Conservation (phyloP, 2,113 vertebrate genomes). For the Sylvietta virens region DNA sequence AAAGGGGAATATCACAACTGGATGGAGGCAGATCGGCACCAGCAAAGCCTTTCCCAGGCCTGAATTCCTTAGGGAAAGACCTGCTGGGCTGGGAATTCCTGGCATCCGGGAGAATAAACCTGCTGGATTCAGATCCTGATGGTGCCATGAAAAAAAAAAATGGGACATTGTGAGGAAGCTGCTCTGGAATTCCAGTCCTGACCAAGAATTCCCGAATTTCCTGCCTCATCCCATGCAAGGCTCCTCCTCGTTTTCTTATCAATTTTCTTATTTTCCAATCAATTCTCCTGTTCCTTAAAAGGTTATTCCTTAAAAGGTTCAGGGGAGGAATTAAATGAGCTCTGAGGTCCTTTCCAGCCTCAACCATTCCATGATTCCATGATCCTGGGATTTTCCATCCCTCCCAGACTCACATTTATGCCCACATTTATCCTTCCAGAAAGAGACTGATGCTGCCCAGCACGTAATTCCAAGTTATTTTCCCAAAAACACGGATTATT, state of each 20-base stretch:
- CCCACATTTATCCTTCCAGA: not conserved
- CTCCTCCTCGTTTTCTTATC: not conserved
- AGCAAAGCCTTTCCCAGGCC: not conserved
- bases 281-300: not conserved
- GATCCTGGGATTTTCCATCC: not conserved
- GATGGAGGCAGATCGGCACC: not conserved
- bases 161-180: not conserved
- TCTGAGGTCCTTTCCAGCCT: not conserved
- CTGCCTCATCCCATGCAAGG: not conserved
- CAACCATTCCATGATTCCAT: not conserved
- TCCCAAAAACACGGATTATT: not conserved
- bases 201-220: not conserved
- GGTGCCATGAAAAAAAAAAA: rapidly evolving
- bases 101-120: not conserved
- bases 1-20: not conserved
- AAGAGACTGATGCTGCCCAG: not conserved
- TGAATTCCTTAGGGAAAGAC: not conserved
- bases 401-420: not conserved
- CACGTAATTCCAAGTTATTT: not conserved
- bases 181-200: not conserved
- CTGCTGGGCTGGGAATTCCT: not conserved
- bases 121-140: rapidly evolving
- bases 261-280: not conserved
- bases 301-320: not conserved
- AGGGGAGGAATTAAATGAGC: not conserved